Conservation (phyloP, 1,140 invertebrate genomes). For the Drosophila pallidifrons region DNA sequence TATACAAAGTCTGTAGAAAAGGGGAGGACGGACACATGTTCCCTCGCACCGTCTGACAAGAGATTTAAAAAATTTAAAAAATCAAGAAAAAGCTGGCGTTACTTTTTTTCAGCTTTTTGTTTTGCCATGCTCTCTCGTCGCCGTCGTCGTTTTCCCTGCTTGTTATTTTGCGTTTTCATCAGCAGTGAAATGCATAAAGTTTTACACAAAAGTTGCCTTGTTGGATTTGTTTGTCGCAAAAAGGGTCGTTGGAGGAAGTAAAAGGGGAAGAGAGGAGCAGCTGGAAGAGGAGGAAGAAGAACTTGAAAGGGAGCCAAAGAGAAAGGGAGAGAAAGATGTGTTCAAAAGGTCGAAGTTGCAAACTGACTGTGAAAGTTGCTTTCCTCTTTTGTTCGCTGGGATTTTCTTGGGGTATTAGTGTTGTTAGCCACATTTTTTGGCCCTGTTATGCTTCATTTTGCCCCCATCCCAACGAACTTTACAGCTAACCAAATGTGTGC, state of each 20-base stretch:
- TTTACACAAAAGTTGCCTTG: constrained; percentile 74
- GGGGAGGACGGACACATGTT: constrained; percentile 71
- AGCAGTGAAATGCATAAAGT: constrained; percentile 80
- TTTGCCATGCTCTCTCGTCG: neutral
- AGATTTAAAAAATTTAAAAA: constrained; percentile 59
- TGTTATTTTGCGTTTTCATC: constrained; percentile 69
- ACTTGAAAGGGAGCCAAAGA: constrained; percentile 6
- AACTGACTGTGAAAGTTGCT: constrained; percentile 66
- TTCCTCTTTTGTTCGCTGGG: constrained; percentile 65
- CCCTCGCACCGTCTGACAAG: constrained; percentile 51
- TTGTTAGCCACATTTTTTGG: constrained; percentile 74
- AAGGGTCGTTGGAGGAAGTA: constrained; percentile 54
- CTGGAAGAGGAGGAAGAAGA: neutral
- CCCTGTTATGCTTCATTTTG: constrained; percentile 77
- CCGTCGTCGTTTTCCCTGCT: constrained; percentile 2
- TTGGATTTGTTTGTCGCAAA: constrained; percentile 81
- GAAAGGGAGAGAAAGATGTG: constrained; percentile 8
- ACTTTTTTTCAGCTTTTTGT: constrained; percentile 24
- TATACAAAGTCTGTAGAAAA: neutral
- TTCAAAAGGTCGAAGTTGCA: constrained; percentile 46
- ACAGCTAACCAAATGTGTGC: constrained; percentile 29
- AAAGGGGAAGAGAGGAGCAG: neutral
- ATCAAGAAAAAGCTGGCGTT: constrained; percentile 66
- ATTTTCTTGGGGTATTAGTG: constrained; percentile 77
- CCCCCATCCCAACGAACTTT: constrained; percentile 17